Percentiles rank a stretch among this genome's conserved stretches.
phyloP scores from a whole-genome alignment of 2,113 vertebrate species.

The Pituophis catenifer region DNA sequence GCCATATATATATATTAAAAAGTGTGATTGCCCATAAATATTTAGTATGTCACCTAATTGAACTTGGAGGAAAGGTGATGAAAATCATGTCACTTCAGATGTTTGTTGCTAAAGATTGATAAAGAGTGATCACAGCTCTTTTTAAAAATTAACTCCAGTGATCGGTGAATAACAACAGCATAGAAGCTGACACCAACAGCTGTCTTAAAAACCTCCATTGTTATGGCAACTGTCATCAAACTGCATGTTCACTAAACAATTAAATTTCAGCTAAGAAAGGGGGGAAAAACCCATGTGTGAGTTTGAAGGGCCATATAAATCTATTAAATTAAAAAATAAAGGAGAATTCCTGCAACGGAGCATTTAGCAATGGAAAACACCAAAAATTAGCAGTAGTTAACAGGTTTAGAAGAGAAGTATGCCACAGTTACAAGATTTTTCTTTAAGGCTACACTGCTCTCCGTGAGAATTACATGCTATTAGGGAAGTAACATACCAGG shows the following conservation, averaged over 20 bases:
- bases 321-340: neutral
- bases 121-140: neutral
- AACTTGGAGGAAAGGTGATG: neutral
- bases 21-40: neutral
- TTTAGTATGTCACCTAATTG: conserved; percentile 12
- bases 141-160: conserved; percentile 21
- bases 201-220: neutral
- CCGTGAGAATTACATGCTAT: neutral
- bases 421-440: neutral
- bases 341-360: neutral
- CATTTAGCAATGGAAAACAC: neutral
- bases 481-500: neutral
- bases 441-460: neutral
- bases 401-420: neutral
- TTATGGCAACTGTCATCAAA: conserved; percentile 6
- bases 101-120: conserved; percentile 7
- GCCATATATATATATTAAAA: neutral
- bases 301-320: neutral
- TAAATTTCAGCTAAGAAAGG: neutral
- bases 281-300: accelerated
- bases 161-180: neutral
- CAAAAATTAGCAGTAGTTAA: neutral
- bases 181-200: neutral
- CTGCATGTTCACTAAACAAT: conserved; percentile 17
- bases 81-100: neutral